Base-by-base conservation (phyloP, 2,797 vertebrate species). In the Rhabdomys pumilio region DNA sequence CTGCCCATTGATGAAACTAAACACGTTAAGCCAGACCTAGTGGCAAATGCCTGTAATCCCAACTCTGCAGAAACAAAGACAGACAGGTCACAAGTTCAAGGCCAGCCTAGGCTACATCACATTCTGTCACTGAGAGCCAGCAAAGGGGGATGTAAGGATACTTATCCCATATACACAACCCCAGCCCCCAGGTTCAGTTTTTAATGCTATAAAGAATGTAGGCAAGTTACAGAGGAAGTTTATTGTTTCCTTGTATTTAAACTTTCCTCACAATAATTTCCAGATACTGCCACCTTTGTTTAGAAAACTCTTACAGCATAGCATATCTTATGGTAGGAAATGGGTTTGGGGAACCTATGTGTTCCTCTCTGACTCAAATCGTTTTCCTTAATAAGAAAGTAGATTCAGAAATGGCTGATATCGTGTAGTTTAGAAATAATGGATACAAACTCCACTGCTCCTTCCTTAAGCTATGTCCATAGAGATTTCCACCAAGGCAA, bases 391-490 rank as follows among this genome's bases (percentile, higher is more conserved):
- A 95, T 90, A 59, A 92, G 82, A 93, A 75, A 89, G 86, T 34
- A 31, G 91, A 89, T 93, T 96, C 20, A 93, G 96, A 92, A 93
- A 97, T 95, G 67, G 57, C 77, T 95, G 80, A 44, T 88, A 96
- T 38, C 87, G 72, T 95, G 93, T 94, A 92, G 17, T 80, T 97
- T 76, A 96, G 79, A 89, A 89, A 59, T 24, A 83, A 89, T 96
- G 34, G 29, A 15, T 67, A 67, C 6, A 29, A 91, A 19, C 6
- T 79, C 12, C 47, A 13, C 31, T 76, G 50, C 14, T 20, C 80
- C 93, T 96, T 59, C 50, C 82, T 53, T 81, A 92, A 90, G 31
- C 84, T 44, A 29, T 95, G 77, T 94, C 92, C 44, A 15, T 24
- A 65, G 90, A 97, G 95, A 61, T 82, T 92, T 96, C 17, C 69